Percentiles rank a stretch among this genome's conserved stretches.
phyloP scores from a whole-genome alignment of 2,888 invertebrate species.

The Platerodrilus igneus region DNA sequence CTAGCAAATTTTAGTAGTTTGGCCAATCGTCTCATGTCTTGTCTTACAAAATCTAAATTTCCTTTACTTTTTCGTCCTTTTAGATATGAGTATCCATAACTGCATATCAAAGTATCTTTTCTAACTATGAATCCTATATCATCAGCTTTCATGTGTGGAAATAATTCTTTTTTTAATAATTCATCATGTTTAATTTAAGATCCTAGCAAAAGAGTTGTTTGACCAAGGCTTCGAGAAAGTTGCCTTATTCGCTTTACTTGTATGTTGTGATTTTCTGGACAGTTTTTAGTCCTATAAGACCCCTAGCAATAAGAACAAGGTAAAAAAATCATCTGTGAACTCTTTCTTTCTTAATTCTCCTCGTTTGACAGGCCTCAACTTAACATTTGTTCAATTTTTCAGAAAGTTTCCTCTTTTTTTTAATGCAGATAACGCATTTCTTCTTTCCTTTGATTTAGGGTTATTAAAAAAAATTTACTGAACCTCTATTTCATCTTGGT shows the following conservation, averaged over 20 bases:
- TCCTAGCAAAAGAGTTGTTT: slow-evolving; percentile 19
- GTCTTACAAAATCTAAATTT: slow-evolving; percentile 25
- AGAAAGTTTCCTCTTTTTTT: slow-evolving; percentile 19
- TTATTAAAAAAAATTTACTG: neutral
- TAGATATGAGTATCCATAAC: slow-evolving; percentile 25
- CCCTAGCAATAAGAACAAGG: slow-evolving; percentile 17
- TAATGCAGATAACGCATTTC: slow-evolving; percentile 13
- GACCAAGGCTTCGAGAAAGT: slow-evolving; percentile 18
- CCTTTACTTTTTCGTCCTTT: slow-evolving; percentile 27
- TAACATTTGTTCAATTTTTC: slow-evolving; percentile 8
- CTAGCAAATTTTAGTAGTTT: slow-evolving; percentile 20
- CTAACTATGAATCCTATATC: neutral
- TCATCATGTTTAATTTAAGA: slow-evolving; percentile 17
- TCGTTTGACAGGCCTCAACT: slow-evolving; percentile 17
- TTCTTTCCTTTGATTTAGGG: slow-evolving; percentile 7
- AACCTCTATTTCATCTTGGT: slow-evolving; percentile 6
- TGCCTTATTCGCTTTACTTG: slow-evolving; percentile 11
- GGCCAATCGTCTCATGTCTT: slow-evolving; percentile 23
- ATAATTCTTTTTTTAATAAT: slow-evolving; percentile 20
- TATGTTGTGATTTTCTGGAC: slow-evolving; percentile 11
- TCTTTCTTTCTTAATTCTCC: neutral
- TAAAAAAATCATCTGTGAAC: slow-evolving; percentile 10
- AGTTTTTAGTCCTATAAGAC: slow-evolving; percentile 17
- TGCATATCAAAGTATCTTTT: slow-evolving; percentile 23
- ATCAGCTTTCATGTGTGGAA: slow-evolving; percentile 20